A percentile compares a stretch with the other conserved stretches of the same genome.
These are phyloP conservation scores for Megaceryle maxima DNA, from an alignment of 2,113 vertebrate species.

Conservation along the genomic window DNA sequence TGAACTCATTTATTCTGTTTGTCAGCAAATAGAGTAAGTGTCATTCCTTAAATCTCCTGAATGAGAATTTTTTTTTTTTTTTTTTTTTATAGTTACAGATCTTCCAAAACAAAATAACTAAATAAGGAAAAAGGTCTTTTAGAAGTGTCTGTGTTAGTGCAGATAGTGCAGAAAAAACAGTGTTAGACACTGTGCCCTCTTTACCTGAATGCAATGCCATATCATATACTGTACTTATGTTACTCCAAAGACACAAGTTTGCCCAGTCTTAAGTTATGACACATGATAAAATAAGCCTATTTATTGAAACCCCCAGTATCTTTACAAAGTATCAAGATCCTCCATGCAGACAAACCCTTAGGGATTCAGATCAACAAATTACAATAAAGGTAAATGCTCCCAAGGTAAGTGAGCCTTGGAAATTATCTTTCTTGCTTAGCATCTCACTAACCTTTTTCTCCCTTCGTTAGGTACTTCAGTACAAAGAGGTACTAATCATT, in stretches of 20 bases:
- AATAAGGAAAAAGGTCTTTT: background rate
- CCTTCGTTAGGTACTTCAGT: background rate
- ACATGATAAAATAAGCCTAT: background rate
- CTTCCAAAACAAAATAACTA: background rate
- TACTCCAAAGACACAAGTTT: background rate
- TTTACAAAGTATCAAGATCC: background rate
- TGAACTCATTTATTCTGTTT: background rate
- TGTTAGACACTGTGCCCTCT: background rate
- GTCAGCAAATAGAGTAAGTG: background rate
- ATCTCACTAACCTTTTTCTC: background rate
- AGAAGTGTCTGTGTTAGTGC: background rate
- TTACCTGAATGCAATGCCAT: rapidly evolving
- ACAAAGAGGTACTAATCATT: background rate
- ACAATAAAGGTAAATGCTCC: background rate
- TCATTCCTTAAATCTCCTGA: background rate
- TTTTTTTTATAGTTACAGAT: background rate
- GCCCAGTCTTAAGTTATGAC: too few relatives aligned
- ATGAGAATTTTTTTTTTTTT: background rate
- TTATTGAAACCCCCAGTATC: background rate
- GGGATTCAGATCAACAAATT: background rate
- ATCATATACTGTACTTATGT: background rate
- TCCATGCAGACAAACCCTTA: background rate
- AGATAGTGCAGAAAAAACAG: background rate
- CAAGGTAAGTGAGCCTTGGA: background rate
- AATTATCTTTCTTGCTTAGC: background rate